Base-by-base conservation (phyloP, 2,888 invertebrate species). In the Ommatoiulus sabulosus region DNA sequence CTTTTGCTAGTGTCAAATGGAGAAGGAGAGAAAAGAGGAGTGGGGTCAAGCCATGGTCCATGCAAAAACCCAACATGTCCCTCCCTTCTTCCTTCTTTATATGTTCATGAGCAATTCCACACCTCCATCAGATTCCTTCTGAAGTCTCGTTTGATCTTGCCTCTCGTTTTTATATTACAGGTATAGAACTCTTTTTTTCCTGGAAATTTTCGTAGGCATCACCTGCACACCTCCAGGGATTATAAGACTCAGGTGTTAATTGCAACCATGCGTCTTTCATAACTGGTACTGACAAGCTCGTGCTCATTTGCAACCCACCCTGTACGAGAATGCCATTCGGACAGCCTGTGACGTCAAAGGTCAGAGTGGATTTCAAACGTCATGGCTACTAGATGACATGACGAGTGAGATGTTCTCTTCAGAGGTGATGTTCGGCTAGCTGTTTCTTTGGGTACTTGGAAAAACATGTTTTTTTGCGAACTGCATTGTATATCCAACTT, bases 31-130 rank as follows among this genome's bases (percentile, higher is more conserved):
- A 12, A 48, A 6, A 48, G 8, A 12, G 57, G 57, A 17, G 57
- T 57, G 57, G 57, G 57, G 57, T 57, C 57, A 57, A 57, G 57
- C 5, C 57, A 57, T 57, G 57, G 17, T 17, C 46, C 46, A 46
- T 46, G 46, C 8, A 46, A 12, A 46, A 46, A 7, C 46, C 12
- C 46, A 0, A 46, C 46, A 46, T 46, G 35, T 48, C 7, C 48
- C 57, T 17, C 17, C 57, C 46, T 46, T 57, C 57, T 57, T 57
- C 57, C 57, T 57, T 57, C 57, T 57, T 57, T 57, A 57, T 57
- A 57, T 57, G 57, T 57, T 57, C 57, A 57, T 57, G 57, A 57
- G 57, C 57, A 57, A 57, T 57, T 57, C 57, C 57, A 57, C 57
- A 57, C 57, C 57, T 57, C 57, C 17, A 17, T 57, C 57, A 57